Base-by-base conservation (phyloP, 2,113 vertebrate genomes). In the Sylvia atricapilla region DNA sequence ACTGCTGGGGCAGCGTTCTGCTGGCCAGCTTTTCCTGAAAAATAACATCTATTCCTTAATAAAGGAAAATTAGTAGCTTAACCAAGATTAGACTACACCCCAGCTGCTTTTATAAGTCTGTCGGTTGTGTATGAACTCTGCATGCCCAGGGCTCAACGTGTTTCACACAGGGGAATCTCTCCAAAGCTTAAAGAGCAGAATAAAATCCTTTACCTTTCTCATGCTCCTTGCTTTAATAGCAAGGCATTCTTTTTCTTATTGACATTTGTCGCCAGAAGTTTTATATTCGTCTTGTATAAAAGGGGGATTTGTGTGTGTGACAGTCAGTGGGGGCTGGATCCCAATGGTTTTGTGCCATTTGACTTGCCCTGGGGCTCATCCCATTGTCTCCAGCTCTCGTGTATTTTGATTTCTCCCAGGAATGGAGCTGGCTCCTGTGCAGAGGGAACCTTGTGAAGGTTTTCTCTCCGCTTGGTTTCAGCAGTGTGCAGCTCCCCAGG, bases 51-150 rank as follows among this genome's bases (percentile, higher is more conserved):
- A 13, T 33, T 64, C 60, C 53, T 84, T 89, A 84, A 68, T 89
- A 35, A 84, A 78, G 37, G 74, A 41, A 77, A 89, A 72, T 82
- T 58, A 84, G 56, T 58, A 56, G 52, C 72, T 92, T 90, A 90
- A 63, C 22, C 43, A 50, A 88, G 84, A 89, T 92, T 49, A 88
- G 55, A 74, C 44, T 18, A 5, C 33, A 11, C 7, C 39, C 62
- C 43, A 63, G 75, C 85, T 67, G 79, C 55, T 90, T 89, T 90
- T 66, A 14, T 21, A 15, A 30, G 66, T 44, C 80, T 14, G 5
- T 23, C 8, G 16, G 2, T 14, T 23, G 58, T 30, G 59, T 31
- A 3, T 30, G 58, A 84, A 8, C 30, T 76, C 81, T 59, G 13
- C 8, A 0, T 9, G 18, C 23, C 9, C 44, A 39, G 15, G 15